Conservation (phyloP, 2,888 invertebrate species). For the Drosophila testacea region DNA sequence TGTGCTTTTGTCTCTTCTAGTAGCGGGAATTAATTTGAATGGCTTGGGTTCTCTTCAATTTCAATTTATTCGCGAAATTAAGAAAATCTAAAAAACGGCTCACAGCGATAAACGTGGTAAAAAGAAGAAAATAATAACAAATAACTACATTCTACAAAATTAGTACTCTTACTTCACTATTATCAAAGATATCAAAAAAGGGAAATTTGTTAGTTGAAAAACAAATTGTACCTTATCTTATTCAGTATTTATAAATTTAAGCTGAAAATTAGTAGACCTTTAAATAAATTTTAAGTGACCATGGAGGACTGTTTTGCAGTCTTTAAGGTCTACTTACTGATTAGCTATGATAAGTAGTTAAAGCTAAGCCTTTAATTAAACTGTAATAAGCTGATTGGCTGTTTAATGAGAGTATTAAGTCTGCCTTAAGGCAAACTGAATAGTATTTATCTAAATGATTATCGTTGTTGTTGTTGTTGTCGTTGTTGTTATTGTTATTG, state of each 20-base stretch:
- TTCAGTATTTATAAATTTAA: no score
- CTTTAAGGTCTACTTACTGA: no score
- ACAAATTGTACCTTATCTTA: no score
- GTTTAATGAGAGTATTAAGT: constrained; percentile 18
- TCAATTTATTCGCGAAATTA: not conserved
- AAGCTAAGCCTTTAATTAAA: not conserved
- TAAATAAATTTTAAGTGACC: no score
- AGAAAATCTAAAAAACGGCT: not conserved
- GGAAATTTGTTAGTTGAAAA: no score
- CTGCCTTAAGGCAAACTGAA: constrained; percentile 1
- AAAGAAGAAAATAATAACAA: no score
- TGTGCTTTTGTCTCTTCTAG: not conserved
- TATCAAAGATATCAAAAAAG: no score
- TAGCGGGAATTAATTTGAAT: not conserved
- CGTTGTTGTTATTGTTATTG: constrained; percentile 15
- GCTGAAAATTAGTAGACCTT: no score
- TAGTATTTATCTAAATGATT: constrained; percentile 29
- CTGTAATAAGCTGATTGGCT: constrained; percentile 13
- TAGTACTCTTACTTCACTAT: no score
- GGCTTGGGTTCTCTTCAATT: not conserved
- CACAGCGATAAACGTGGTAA: not conserved
- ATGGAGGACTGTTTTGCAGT: no score
- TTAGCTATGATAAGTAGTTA: not conserved
- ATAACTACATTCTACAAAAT: no score
- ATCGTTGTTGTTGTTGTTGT: constrained; percentile 17